Evolutionary conservation across 2,797 vertebrate genomes (phyloP), one percentile per base, ranked within the genome.

Genomic region (Myotis myotis): DNA sequence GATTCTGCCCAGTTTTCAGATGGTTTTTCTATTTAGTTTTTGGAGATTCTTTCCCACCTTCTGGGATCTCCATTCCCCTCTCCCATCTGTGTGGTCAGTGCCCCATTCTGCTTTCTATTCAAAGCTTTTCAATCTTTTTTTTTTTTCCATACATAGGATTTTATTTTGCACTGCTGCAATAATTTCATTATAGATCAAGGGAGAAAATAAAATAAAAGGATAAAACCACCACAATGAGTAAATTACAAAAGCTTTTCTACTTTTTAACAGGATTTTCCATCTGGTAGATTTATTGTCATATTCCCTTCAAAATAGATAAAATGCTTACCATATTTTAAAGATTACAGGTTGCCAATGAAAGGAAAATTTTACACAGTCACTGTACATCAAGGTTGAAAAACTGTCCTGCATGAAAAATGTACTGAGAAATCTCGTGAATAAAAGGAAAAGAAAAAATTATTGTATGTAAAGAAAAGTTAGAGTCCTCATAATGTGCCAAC

Each of bases 251-350:
- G 97, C 98, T 98, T 98, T 98, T 99, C 97, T 98, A 98, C 98
- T 98, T 99, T 98, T 98, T 98, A 97, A 97, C 97, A 97, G 97
- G 97, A 98, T 98, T 98, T 98, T 98, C 97, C 98, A 97, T 97
- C 97, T 96, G 97, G 97, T 93, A 98, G 98, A 97, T 98, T 98
- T 98, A 98, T 97, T 98, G 97, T 98, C 98, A 99, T 98, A 98
- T 98, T 98, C 98, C 98, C 98, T 98, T 98, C 98, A 98, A 98
- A 98, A 99, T 95, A 98, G 98, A 99, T 99, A 99, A 98, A 98
- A 99, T 98, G 98, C 99, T 98, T 98, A 99, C 98, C 98, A 98
- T 98, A 99, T 98, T 99, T 98, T 98, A 98, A 99, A 98, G 98
- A 98, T 98, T 98, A 98, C 97, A 98, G 97, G 98, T 98, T 98